Percentiles rank a stretch among this genome's conserved stretches.
Conservation (phyloP, 2,797 vertebrate species). For the Triplophysa yarkandensis region DNA sequence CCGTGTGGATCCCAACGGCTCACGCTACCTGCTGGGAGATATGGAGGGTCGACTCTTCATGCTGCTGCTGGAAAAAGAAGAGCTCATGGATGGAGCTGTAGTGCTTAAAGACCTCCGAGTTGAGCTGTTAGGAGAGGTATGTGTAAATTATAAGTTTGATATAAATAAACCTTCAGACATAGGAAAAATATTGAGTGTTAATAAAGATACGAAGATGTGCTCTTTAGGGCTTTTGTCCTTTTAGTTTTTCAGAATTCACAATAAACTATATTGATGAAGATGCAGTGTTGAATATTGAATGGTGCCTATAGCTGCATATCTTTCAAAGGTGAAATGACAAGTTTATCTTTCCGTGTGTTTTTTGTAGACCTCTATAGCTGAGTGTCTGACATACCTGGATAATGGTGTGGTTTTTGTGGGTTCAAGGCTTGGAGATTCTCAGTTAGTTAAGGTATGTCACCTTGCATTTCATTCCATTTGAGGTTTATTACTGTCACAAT, state of each 20-base stretch:
- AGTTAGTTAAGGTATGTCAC: constrained; percentile 89
- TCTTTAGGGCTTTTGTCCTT: too few species aligned
- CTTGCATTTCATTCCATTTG: background rate
- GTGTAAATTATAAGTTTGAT: background rate
- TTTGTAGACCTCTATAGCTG: constrained; percentile 91
- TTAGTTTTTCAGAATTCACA: too few species aligned
- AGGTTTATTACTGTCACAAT: too few species aligned
- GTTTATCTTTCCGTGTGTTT: background rate
- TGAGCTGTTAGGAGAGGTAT: constrained; percentile 94
- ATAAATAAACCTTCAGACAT: too few species aligned
- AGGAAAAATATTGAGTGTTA: too few species aligned
- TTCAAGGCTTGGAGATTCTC: constrained; percentile 95
- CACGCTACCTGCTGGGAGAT: constrained; percentile 93
- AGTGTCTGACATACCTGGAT: constrained; percentile 96
- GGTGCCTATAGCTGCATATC: background rate
- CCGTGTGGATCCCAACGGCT: constrained; percentile 95
- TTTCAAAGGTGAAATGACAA: too few species aligned
- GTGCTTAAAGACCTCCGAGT: constrained; percentile 93
- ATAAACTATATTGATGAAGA: too few species aligned
- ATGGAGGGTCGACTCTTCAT: constrained; percentile 98
- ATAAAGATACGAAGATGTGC: too few species aligned
- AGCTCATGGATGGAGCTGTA: constrained; percentile 94
- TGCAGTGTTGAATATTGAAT: background rate
- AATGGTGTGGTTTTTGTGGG: constrained; percentile 98
- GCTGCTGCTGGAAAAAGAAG: constrained; percentile 97